These are phyloP conservation scores for Rhinoraja longicauda DNA, from an alignment of 2,797 vertebrate species.

Conservation along the genomic window DNA sequence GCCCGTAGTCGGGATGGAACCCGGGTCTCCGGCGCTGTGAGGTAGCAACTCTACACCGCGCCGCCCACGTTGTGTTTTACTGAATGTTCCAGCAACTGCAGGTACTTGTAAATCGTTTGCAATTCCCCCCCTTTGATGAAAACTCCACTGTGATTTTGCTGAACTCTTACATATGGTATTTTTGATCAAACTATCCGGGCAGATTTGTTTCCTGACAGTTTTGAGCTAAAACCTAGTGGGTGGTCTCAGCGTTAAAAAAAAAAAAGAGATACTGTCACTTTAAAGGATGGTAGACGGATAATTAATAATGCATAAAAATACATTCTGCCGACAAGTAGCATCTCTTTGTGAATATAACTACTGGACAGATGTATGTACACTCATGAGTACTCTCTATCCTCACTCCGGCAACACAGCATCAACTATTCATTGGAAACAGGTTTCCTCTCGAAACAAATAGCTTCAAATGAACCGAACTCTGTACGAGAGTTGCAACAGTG, in stretches of 20 bases:
- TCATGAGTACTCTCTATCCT: neutral
- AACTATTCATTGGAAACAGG: neutral
- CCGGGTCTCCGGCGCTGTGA: too few species aligned
- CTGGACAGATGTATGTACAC: neutral
- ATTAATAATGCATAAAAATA: conserved; percentile 17
- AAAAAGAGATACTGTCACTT: neutral
- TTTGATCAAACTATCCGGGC: conserved; percentile 23
- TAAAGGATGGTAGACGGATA: neutral
- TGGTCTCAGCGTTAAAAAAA: neutral
- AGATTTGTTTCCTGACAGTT: conserved; percentile 26
- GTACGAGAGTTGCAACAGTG: too few species aligned
- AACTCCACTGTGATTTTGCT: neutral
- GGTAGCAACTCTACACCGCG: too few species aligned
- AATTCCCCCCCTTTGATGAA: neutral
- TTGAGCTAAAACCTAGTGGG: neutral
- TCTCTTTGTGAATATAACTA: neutral
- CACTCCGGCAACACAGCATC: neutral
- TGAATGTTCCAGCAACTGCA: too few species aligned
- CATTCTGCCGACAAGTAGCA: neutral
- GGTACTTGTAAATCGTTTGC: neutral
- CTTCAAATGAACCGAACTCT: too few species aligned
- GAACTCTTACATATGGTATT: conserved; percentile 14
- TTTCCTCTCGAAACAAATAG: too few species aligned
- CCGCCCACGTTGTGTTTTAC: too few species aligned
- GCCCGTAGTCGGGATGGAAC: too few species aligned